Evolutionary conservation across 2,797 vertebrate genomes (phyloP).

Genomic region (Clamator glandarius): DNA sequence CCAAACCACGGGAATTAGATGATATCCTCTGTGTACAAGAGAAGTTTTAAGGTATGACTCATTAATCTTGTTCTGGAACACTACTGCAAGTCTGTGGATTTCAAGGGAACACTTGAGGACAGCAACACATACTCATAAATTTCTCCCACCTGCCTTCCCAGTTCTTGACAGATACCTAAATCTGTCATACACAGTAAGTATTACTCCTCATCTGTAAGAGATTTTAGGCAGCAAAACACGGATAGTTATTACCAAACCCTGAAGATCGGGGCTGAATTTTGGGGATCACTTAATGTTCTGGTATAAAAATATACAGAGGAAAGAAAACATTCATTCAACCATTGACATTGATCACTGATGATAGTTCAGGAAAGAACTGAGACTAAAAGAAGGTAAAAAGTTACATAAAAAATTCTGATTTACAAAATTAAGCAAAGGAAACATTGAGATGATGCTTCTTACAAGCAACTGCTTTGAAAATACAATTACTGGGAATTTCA

Average conservation of each 20-base stretch:
- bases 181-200: conserved; percentile 2
- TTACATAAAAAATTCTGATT: not conserved
- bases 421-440: not conserved
- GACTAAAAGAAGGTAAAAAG: not conserved
- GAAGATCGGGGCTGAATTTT: not conserved
- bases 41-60: not conserved
- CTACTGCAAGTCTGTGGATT: not conserved
- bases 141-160: conserved; percentile 25
- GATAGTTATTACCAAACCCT: not conserved
- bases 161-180: conserved; percentile 32
- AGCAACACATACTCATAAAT: not conserved
- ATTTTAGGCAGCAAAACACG: conserved; percentile 25
- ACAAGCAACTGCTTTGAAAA: not conserved
- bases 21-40: not conserved
- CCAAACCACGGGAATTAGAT: not conserved
- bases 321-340: not conserved
- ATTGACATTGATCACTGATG: not conserved
- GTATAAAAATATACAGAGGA: not conserved
- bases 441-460: not conserved
- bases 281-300: not conserved
- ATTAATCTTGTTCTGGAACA: conserved; percentile 27
- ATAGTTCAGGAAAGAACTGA: not conserved
- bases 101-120: conserved; percentile 15
- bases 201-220: conserved; percentile 37
- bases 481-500: not conserved